Conservation (phyloP, 2,797 vertebrate genomes). For the Limnodromus scolopaceus region DNA sequence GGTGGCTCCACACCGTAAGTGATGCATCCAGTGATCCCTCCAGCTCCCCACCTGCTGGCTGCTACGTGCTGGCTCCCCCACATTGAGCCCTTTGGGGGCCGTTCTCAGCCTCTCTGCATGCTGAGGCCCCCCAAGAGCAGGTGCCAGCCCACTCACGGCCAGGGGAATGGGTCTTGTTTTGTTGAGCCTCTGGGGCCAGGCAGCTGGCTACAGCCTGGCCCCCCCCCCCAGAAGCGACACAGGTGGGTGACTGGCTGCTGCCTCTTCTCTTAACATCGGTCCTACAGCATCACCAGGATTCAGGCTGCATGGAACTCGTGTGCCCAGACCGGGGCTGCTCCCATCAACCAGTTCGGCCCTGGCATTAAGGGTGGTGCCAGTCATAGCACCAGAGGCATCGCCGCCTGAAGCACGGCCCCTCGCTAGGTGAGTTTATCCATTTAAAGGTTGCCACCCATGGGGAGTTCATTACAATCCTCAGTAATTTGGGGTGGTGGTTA, state of each 20-base stretch:
- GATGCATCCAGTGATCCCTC: too few species aligned
- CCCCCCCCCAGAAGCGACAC: accelerated
- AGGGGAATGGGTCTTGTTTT: accelerated
- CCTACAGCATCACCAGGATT: not conserved
- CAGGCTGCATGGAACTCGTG: accelerated
- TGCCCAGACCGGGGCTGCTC: not conserved
- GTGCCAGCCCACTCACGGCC: accelerated
- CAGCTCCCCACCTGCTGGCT: too few species aligned
- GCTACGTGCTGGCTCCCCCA: accelerated
- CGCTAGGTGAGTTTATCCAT: not conserved
- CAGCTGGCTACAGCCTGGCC: accelerated
- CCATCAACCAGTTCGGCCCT: accelerated
- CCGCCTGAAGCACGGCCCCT: not conserved
- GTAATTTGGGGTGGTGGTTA: not conserved
- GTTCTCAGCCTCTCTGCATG: not conserved
- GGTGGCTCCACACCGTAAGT: accelerated
- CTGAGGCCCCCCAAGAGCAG: not conserved
- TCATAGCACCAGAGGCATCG: accelerated
- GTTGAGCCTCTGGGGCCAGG: not conserved
- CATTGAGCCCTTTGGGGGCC: accelerated
- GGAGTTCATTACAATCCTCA: accelerated
- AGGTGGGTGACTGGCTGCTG: accelerated
- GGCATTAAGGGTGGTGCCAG: accelerated
- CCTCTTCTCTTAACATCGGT: accelerated
- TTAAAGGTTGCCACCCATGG: not conserved